Evolutionary conservation across 2,113 vertebrate genomes (phyloP).

Genomic region (Crypturellus undulatus): DNA sequence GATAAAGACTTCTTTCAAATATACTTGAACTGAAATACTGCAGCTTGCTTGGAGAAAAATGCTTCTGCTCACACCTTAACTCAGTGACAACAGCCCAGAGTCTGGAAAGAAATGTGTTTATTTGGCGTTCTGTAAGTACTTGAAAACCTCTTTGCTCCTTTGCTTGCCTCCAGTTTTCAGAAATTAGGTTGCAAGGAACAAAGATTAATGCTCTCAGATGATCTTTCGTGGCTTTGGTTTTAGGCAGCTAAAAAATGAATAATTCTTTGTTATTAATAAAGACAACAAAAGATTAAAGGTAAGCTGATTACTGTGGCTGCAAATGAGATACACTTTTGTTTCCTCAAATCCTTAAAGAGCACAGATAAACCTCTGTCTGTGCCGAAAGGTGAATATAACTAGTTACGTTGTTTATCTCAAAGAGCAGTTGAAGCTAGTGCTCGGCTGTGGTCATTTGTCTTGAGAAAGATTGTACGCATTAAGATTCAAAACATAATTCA

Average conservation of each 20-base stretch:
- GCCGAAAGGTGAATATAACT: neutral
- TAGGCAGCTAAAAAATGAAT: conserved; percentile 32
- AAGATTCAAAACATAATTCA: conserved; percentile 29
- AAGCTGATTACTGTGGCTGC: conserved; percentile 54
- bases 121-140: neutral
- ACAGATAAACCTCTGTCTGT: neutral
- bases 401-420: conserved; percentile 8
- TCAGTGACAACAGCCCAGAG: neutral
- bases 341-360: conserved; percentile 30
- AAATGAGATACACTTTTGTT: conserved; percentile 44
- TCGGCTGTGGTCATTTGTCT: conserved; percentile 2
- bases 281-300: conserved; percentile 56
- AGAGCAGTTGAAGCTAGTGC: neutral
- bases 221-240: conserved; percentile 20
- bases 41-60: neutral
- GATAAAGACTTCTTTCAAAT: neutral
- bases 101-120: neutral
- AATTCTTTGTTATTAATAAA: conserved; percentile 56
- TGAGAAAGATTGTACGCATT: neutral
- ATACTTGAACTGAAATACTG: neutral
- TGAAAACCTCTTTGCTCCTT: neutral
- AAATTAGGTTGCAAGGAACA: conserved; percentile 26
- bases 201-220: conserved; percentile 35
- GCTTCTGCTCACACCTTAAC: neutral
- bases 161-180: conserved; percentile 9